Evolutionary conservation across 2,888 invertebrate species (phyloP).

Genomic region (Stictocephala bisonia): DNA sequence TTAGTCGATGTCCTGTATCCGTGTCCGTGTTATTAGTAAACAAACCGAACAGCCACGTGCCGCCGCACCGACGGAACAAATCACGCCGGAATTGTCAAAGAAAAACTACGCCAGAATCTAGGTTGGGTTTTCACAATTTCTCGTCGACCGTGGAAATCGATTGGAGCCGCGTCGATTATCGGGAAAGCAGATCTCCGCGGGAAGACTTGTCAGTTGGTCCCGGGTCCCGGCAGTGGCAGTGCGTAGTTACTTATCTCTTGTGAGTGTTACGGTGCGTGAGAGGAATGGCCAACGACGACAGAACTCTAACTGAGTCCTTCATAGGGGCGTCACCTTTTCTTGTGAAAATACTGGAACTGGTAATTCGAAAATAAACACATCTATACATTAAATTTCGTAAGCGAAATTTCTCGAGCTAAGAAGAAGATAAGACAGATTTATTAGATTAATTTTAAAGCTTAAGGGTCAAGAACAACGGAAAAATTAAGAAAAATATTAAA

Average conservation of each 20-base stretch:
- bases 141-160: slow-evolving; percentile 29
- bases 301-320: slow-evolving; percentile 51
- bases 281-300: slow-evolving; percentile 40
- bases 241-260: background rate
- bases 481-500: no score
- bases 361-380: slow-evolving; percentile 64
- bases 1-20: no score
- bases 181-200: slow-evolving; percentile 39
- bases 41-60: no score
- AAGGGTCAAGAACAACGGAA: no score
- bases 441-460: no score
- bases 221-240: background rate
- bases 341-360: slow-evolving; percentile 73
- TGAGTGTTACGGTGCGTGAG: background rate
- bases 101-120: slow-evolving; percentile 18
- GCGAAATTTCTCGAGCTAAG: no score
- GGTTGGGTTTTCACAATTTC: slow-evolving; percentile 42
- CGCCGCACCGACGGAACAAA: slow-evolving; percentile 23
- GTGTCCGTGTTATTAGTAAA: no score
- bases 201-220: background rate
- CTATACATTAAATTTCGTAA: background rate
- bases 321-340: slow-evolving; percentile 67
- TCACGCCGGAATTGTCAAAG: slow-evolving; percentile 19
- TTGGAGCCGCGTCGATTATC: background rate
- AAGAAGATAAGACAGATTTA: no score